A percentile compares a stretch with the other conserved stretches of the same genome.
Evolutionary conservation across 1,140 invertebrate species (phyloP).

Genomic region (Philaenus spumarius): DNA sequence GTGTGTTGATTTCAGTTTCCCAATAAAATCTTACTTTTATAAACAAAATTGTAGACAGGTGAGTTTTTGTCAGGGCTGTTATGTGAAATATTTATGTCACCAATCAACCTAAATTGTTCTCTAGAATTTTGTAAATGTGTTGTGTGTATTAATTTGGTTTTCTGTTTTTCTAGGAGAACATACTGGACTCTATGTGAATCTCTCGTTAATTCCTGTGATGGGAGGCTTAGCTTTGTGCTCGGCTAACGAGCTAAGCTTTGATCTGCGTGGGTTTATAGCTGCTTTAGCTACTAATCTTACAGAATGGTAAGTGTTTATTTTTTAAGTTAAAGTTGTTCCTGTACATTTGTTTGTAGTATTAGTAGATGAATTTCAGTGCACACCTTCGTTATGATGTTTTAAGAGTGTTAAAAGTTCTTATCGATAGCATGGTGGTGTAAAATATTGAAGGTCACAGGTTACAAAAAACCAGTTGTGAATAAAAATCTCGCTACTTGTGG

Average conservation of each 20-base stretch:
- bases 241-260: slow-evolving; percentile 75
- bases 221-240: slow-evolving; percentile 75
- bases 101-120: too few relatives aligned
- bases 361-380: slow-evolving; percentile 8
- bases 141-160: slow-evolving; percentile 17
- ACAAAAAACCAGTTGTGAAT: too few relatives aligned
- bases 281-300: slow-evolving; percentile 76
- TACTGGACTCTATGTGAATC: slow-evolving; percentile 67
- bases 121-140: too few relatives aligned
- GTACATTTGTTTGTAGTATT: slow-evolving; percentile 2
- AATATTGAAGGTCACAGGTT: too few relatives aligned
- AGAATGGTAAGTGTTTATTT: slow-evolving; percentile 59
- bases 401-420: not conserved
- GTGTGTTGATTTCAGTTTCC: too few relatives aligned
- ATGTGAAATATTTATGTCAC: too few relatives aligned
- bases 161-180: slow-evolving; percentile 52
- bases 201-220: slow-evolving; percentile 81
- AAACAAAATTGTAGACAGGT: too few relatives aligned
- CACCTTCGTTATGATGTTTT: slow-evolving; percentile 16
- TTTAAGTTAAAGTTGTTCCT: not conserved
- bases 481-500: too few relatives aligned
- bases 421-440: not conserved
- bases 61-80: too few relatives aligned
- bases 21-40: too few relatives aligned
- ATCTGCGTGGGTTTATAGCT: slow-evolving; percentile 66